A percentile compares a stretch with the other conserved stretches of the same genome.
These are phyloP conservation scores for Drosophila quinaria DNA, from an alignment of 2,888 invertebrate genomes.

Conservation along the genomic window DNA sequence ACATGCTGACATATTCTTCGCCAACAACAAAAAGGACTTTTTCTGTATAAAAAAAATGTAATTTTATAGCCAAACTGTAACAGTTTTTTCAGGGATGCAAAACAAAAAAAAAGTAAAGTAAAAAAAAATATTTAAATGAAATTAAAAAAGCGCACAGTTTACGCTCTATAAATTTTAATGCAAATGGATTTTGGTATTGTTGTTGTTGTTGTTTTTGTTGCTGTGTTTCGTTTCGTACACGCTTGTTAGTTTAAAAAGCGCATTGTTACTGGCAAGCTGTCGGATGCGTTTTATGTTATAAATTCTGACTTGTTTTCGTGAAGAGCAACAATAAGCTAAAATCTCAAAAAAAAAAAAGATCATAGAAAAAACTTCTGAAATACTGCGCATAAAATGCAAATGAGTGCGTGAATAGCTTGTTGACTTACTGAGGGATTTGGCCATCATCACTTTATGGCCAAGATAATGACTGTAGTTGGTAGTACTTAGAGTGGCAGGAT, in stretches of 20 bases:
- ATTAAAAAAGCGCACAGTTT: constrained; percentile 76
- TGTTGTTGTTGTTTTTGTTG: constrained; percentile 40
- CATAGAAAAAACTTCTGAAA: constrained; percentile 17
- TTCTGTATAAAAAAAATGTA: constrained; percentile 54
- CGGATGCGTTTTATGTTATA: constrained; percentile 75
- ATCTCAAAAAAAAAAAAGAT: constrained; percentile 15
- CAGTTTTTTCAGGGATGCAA: constrained; percentile 65
- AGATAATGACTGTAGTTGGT: constrained; percentile 26
- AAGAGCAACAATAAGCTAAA: constrained; percentile 39
- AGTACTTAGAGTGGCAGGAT: constrained; percentile 5
- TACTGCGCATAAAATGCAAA: constrained; percentile 49
- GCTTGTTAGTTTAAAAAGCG: constrained; percentile 77
- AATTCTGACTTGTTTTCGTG: constrained; percentile 70
- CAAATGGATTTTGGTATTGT: constrained; percentile 72
- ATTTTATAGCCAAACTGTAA: constrained; percentile 78
- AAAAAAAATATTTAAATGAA: constrained; percentile 63
- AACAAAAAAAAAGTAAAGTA: constrained; percentile 4
- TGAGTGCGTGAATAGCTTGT: constrained; percentile 31
- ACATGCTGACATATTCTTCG: constrained; percentile 79
- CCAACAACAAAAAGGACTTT: constrained; percentile 54
- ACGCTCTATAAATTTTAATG: constrained; percentile 84
- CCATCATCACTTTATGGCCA: constrained; percentile 17
- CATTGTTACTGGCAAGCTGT: constrained; percentile 78
- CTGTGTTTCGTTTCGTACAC: constrained; percentile 64
- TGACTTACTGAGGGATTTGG: constrained; percentile 16